Evolutionary conservation across 2,113 vertebrate species (phyloP).

Genomic region (Anthoscopus minutus): DNA sequence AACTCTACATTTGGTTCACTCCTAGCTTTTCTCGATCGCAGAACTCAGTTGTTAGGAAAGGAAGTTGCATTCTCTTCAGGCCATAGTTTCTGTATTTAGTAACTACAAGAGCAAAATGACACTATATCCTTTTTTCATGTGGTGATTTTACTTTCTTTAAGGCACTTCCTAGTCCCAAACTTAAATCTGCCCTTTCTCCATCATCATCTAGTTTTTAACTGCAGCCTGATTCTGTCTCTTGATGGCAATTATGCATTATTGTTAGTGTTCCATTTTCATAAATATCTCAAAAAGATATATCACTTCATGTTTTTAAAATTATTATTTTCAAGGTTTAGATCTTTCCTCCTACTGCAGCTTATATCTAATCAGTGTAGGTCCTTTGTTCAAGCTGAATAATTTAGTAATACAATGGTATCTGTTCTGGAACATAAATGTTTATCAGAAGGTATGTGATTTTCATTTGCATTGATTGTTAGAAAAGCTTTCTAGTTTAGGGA

Average conservation of each 20-base stretch:
- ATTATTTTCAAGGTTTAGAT: not conserved
- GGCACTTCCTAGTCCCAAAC: not conserved
- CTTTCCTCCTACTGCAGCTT: not conserved
- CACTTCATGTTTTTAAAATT: not conserved
- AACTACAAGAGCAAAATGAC: not conserved
- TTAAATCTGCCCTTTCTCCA: not conserved
- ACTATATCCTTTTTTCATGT: not conserved
- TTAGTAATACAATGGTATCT: not conserved
- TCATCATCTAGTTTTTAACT: not conserved
- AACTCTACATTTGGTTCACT: not conserved
- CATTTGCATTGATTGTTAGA: not conserved
- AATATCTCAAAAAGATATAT: not conserved
- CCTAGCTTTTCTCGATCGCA: not conserved
- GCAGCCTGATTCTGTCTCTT: not conserved
- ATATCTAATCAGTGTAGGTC: not conserved
- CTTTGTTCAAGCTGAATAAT: not conserved
- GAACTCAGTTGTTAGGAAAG: not conserved
- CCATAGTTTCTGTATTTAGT: not conserved
- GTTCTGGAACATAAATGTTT: not conserved
- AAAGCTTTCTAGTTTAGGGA: not conserved
- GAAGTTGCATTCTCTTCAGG: not conserved
- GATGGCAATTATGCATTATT: rapidly evolving
- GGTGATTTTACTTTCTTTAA: not conserved
- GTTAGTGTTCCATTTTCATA: not conserved
- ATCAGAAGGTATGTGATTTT: not conserved